These are phyloP conservation scores for Entomobrya proxima DNA, from an alignment of 2,888 invertebrate species.

Conservation along the genomic window DNA sequence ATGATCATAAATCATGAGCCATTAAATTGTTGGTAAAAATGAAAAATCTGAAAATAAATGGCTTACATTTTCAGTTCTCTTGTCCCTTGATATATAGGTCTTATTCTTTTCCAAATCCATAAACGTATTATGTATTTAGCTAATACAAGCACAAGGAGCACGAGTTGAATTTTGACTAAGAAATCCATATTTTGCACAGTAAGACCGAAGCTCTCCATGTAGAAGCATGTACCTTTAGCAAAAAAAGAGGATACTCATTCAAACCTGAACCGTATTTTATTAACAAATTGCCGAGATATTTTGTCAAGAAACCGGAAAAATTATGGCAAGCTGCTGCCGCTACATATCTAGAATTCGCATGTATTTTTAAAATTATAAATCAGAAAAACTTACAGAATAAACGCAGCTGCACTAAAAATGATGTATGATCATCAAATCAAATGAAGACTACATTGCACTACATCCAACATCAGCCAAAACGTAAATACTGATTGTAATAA, in stretches of 20 bases:
- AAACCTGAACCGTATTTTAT: neutral
- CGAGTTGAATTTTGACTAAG: neutral
- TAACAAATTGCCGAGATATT: constrained; percentile 16
- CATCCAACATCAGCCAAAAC: too few relatives aligned
- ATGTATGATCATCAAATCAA: too few relatives aligned
- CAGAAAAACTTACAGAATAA: too few relatives aligned
- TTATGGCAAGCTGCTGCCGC: neutral
- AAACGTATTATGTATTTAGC: too few relatives aligned
- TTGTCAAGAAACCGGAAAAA: neutral
- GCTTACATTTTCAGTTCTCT: constrained; percentile 43
- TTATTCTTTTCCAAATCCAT: neutral
- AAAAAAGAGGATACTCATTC: too few relatives aligned
- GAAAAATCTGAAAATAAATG: constrained; percentile 49
- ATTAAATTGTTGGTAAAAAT: constrained; percentile 28
- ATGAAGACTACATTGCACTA: too few relatives aligned
- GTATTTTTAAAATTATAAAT: neutral
- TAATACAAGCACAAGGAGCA: neutral
- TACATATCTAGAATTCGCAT: neutral
- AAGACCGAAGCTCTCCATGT: neutral
- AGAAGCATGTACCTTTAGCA: neutral
- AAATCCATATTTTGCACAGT: neutral
- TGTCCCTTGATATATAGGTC: too few relatives aligned
- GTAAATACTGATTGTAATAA: too few relatives aligned
- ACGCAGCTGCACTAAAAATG: too few relatives aligned
- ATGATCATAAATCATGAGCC: constrained; percentile 32